These are phyloP conservation scores for Megastigmus dorsalis DNA, from an alignment of 2,888 invertebrate genomes.

Conservation along the genomic window DNA sequence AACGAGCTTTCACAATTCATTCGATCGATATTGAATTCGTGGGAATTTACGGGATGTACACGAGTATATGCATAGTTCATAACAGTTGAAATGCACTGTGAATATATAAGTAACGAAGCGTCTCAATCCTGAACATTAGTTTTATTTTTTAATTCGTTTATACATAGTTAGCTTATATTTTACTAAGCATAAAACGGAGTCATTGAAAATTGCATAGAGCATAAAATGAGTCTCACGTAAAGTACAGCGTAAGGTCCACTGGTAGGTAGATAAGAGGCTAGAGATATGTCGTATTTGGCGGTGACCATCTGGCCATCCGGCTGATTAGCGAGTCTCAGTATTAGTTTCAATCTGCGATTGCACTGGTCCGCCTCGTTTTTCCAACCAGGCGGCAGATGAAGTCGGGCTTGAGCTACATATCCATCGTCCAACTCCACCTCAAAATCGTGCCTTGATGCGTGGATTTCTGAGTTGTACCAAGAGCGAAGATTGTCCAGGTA, in stretches of 20 bases:
- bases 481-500: not conserved
- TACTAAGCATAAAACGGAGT: no score
- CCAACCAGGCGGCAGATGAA: slow-evolving; percentile 29
- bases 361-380: not conserved
- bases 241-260: slow-evolving; percentile 31
- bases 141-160: not conserved
- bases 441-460: slow-evolving; percentile 9
- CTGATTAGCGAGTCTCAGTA: slow-evolving; percentile 21
- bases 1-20: no score
- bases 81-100: no score
- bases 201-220: not conserved
- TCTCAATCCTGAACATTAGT: no score
- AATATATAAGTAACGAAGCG: no score
- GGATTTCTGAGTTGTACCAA: not conserved
- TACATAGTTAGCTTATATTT: not conserved
- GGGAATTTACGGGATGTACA: no score
- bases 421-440: slow-evolving; percentile 1
- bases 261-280: slow-evolving; percentile 27
- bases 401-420: not conserved
- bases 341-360: not conserved
- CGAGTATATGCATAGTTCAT: no score
- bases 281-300: slow-evolving; percentile 39
- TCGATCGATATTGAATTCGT: no score
- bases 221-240: slow-evolving; percentile 28
- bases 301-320: slow-evolving; percentile 33